Percentiles rank a stretch among this genome's conserved stretches.
Evolutionary conservation across 2,888 invertebrate genomes (phyloP).

Genomic region (Sinelater perroti): DNA sequence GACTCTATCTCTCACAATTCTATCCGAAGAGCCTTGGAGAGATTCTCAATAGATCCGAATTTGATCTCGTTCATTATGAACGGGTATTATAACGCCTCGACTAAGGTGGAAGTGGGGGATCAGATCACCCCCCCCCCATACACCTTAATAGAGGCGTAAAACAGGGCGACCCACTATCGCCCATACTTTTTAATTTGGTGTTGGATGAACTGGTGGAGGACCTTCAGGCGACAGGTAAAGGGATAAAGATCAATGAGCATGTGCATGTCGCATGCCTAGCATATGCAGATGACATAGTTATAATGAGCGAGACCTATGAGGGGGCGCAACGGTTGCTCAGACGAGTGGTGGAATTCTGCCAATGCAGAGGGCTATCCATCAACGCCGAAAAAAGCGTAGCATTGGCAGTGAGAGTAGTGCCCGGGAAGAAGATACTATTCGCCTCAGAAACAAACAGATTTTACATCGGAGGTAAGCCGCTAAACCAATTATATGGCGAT

Average conservation of each 20-base stretch:
- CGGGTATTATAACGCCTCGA: slow-evolving; percentile 45
- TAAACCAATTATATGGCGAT: slow-evolving; percentile 23
- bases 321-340: slow-evolving; percentile 47
- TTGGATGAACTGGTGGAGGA: slow-evolving; percentile 44
- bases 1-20: slow-evolving; percentile 43
- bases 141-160: slow-evolving; percentile 52
- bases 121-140: slow-evolving; percentile 3
- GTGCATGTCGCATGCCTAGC: slow-evolving; percentile 46
- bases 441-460: slow-evolving; percentile 23
- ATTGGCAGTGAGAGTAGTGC: slow-evolving; percentile 12
- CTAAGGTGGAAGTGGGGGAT: slow-evolving; percentile 40
- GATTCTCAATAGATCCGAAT: slow-evolving; percentile 47
- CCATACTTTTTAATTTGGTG: slow-evolving; percentile 45
- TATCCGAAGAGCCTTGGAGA: slow-evolving; percentile 45
- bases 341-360: slow-evolving; percentile 30
- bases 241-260: slow-evolving; percentile 18
- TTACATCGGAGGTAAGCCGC: slow-evolving; percentile 3
- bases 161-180: slow-evolving; percentile 57
- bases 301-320: slow-evolving; percentile 49
- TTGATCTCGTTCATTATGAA: slow-evolving; percentile 49
- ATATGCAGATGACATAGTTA: slow-evolving; percentile 55
- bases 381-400: slow-evolving; percentile 35
- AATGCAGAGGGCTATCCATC: slow-evolving; percentile 41
- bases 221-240: neutral
- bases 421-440: slow-evolving; percentile 27